phyloP scores from a whole-genome alignment of 2,113 vertebrate genomes.

The Cynoglossus semilaevis region DNA sequence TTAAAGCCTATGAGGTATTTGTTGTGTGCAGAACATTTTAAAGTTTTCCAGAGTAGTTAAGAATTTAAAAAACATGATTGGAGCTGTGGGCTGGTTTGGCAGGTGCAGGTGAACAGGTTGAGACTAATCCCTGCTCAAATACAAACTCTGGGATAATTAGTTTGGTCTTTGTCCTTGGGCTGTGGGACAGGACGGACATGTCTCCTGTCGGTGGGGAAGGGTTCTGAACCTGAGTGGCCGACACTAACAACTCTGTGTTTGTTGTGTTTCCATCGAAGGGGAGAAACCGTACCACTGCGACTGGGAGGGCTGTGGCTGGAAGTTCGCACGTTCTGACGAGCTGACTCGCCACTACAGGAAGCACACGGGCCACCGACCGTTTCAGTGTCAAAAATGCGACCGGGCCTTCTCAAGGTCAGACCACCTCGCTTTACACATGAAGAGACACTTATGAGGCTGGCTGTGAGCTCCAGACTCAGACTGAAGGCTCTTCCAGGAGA shows the following conservation, averaged over 20 bases:
- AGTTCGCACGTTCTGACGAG: conserved; percentile 97
- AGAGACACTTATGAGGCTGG: conserved; percentile 88
- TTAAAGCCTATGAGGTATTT: no score
- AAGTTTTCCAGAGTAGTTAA: no score
- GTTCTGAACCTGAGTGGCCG: conserved; percentile 35
- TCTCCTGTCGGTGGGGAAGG: conserved; percentile 34
- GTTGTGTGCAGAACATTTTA: no score
- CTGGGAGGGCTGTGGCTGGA: conserved; percentile 99
- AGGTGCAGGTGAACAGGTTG: conserved; percentile 65
- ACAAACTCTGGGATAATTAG: conserved; percentile 39
- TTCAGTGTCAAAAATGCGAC: conserved; percentile 97
- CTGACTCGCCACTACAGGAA: conserved; percentile 98
- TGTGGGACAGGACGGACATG: conserved; percentile 59
- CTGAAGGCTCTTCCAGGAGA: conserved; percentile 16
- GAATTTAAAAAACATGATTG: no score
- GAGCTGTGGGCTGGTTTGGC: conserved; percentile 32
- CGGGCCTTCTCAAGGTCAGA: conserved; percentile 97
- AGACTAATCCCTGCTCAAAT: conserved; percentile 67
- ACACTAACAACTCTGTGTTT: conserved; percentile 55
- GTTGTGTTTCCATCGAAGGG: conserved; percentile 75
- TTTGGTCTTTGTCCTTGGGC: conserved; percentile 39
- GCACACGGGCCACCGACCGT: conserved; percentile 95
- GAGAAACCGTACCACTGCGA: conserved; percentile 99
- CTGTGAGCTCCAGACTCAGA: conserved; percentile 19
- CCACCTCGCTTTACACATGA: conserved; percentile 98